Conservation (phyloP, 2,888 invertebrate species). For the Dryococelus australis region DNA sequence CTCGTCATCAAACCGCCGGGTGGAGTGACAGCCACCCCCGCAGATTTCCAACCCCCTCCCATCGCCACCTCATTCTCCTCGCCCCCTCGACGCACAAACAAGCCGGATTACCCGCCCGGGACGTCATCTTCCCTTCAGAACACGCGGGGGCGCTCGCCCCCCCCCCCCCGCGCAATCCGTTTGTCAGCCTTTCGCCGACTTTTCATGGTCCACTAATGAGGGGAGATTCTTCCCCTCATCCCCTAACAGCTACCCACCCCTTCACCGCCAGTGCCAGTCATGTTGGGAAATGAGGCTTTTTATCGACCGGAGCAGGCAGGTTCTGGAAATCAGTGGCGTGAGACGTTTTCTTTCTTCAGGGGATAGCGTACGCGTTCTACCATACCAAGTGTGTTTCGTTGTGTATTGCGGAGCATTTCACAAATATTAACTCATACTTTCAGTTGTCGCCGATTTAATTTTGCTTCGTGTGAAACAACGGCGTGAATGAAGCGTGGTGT, state of each 20-base stretch:
- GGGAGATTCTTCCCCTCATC: background rate
- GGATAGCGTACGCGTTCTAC: too few species aligned
- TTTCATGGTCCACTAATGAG: slow-evolving; percentile 49
- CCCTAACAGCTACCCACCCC: slow-evolving; percentile 3
- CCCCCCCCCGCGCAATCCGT: slow-evolving; percentile 35
- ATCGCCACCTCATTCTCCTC: slow-evolving; percentile 53
- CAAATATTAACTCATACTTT: too few species aligned
- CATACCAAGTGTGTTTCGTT: too few species aligned
- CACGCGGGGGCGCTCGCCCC: background rate
- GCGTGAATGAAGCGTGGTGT: too few species aligned
- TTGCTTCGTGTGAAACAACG: too few species aligned
- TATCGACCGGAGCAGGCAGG: too few species aligned
- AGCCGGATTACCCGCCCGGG: slow-evolving; percentile 27
- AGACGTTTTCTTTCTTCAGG: too few species aligned
- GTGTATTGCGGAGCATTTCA: too few species aligned
- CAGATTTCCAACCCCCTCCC: slow-evolving; percentile 50
- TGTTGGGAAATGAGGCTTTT: too few species aligned
- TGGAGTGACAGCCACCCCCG: slow-evolving; percentile 21
- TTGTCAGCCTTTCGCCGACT: slow-evolving; percentile 40
- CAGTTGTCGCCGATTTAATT: too few species aligned
- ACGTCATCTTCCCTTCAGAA: background rate
- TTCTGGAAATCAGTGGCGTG: too few species aligned
- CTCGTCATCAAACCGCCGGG: background rate
- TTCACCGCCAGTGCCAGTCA: too few species aligned
- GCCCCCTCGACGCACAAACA: slow-evolving; percentile 42